Evolutionary conservation across 2,888 invertebrate species (phyloP), one percentile per base, ranked within the genome.

Genomic region (Caenorhabditis sp.): DNA sequence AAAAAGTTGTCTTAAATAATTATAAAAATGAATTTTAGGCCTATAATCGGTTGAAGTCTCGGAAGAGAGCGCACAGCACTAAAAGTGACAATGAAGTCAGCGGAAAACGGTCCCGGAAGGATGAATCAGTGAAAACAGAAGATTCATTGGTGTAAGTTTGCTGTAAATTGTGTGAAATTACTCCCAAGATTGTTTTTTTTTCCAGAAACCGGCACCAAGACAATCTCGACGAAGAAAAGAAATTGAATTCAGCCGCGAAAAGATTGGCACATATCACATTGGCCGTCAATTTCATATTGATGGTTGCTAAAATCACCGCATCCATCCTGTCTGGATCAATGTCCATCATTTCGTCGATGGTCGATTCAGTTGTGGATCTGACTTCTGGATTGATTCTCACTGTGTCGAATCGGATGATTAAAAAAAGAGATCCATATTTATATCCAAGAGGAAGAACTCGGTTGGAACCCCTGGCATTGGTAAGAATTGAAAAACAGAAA

Each of bases 361-460:
- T 90, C 17, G 90, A 90, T 84, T 89, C 89, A 50, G 79, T 85
- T 21, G 89, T 90, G 14, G 90, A 90, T 78, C 83, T 90, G 8
- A 83, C 89, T 10, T 88, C 89, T 4, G 74, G 74, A 17, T 66
- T 76, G 17, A 71, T 80, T 8, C 67, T 80, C 0, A 78, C 75
- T 26, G 59, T 77, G 8, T 67, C 69, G 10, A 38, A 67, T 8
- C 25, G 76, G 17, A 89, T 89, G 50, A 89, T 90, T 69, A 84
- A 85, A 66, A 87, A 85, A 23, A 82, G 89, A 8, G 88, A 90
- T 78, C 87, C 88, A 3, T 89, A 90, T 78, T 77, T 82, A 17
- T 90, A 90, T 80, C 90, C 90, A n/a, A 88, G 89, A 69, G 90
- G 90, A n/a, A 71, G 89, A 25, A 89, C 89, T n/a, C 83, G 89